phyloP scores from a whole-genome alignment of 1,140 invertebrate species.

The Diorhabda sublineata region DNA sequence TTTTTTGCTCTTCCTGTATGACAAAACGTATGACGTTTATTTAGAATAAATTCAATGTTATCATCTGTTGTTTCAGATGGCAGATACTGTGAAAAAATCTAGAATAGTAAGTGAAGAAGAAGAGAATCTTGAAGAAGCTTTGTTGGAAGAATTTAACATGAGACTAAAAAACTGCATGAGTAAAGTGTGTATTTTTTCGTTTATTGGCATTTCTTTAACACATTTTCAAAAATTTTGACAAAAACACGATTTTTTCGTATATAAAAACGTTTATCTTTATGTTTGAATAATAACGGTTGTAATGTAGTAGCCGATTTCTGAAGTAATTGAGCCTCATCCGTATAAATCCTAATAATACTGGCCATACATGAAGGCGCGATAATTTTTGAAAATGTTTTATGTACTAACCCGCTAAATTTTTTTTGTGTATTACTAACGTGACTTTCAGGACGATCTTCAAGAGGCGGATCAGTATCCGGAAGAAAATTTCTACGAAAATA shows the following conservation, averaged over 20 bases:
- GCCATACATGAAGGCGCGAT: no score
- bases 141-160: slow-evolving; percentile 47
- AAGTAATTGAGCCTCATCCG: background rate
- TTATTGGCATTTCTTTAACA: slow-evolving; percentile 1
- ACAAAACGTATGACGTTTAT: no score
- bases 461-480: slow-evolving; percentile 26
- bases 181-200: slow-evolving; percentile 43
- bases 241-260: no score
- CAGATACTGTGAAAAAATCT: slow-evolving; percentile 47
- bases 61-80: slow-evolving; percentile 41
- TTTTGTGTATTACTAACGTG: slow-evolving; percentile 35
- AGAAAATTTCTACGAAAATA: slow-evolving; percentile 31
- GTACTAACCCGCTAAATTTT: slow-evolving; percentile 3
- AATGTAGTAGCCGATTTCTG: no score
- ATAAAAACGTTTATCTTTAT: no score
- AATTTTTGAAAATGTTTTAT: background rate
- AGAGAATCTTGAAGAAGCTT: slow-evolving; percentile 42
- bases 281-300: no score
- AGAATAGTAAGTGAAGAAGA: slow-evolving; percentile 48
- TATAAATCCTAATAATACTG: background rate
- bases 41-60: no score
- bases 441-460: slow-evolving; percentile 36
- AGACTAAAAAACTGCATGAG: slow-evolving; percentile 47
- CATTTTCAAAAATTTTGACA: slow-evolving; percentile 10
- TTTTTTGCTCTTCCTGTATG: no score